Evolutionary conservation across 2,888 invertebrate genomes (phyloP), one percentile per base, ranked within the genome.

Genomic region (Diploptera punctata): DNA sequence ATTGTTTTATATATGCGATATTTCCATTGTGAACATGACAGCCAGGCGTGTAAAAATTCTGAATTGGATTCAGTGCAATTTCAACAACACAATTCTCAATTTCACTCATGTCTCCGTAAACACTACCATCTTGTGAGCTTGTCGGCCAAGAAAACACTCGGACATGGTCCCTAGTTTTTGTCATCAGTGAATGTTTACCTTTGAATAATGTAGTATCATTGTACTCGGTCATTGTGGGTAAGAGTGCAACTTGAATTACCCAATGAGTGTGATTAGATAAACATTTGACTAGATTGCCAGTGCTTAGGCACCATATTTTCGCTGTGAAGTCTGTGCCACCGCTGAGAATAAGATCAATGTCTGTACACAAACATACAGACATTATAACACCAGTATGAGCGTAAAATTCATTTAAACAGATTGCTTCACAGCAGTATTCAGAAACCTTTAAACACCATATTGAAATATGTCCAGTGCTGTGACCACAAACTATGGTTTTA

Each of bases 291-390:
- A 74, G 62, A n/a, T 21, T 21, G 26, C 72, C 72, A 38, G 52
- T 57, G n/a, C 67, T 67, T 0, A 74, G 24, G 19, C 61, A 60
- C 74, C 74, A 74, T 5, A 74, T 24, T 62, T 69, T 72, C 10
- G 72, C 74, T 16, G 70, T 70, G n/a, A 67, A 72, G 47, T 74
- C 74, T 13, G 74, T 72, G n/a, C 72, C 69, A 54, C 74, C 74
- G 38, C 67, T 72, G 2, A 70, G 54, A 16, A 74, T 31, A n/a
- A 74, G 44, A 13, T 70, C 72, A 10, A 74, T 69, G 9, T 74
- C 68, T 16, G 57, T 49, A 70, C 70, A 61, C 13, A 70, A 31
- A 70, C 70, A 67, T 10, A 74, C 60, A 43, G 70, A 72, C 70
- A 74, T 72, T n/a, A 74, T 68, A 7, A 72, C 74, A 31, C 74